Conservation (phyloP, 2,888 invertebrate species). For the Neocrepidodera transversa region DNA sequence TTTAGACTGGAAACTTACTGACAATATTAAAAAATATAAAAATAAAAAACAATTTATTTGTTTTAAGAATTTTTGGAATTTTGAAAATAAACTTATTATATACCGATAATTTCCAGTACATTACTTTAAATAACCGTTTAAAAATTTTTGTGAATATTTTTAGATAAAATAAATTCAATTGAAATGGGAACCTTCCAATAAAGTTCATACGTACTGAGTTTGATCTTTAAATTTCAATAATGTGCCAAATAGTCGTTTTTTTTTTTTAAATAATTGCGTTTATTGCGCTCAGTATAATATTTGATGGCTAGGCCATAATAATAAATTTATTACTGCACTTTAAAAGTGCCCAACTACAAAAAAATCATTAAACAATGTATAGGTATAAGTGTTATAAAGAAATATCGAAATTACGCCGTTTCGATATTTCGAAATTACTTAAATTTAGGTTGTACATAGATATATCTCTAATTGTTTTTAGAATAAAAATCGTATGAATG, state of each 20-base stretch:
- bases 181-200: no score
- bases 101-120: no score
- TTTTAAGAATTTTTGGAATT: no score
- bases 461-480: constrained; percentile 47
- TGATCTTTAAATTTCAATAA: constrained; percentile 35
- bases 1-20: no score
- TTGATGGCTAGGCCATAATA: constrained; percentile 57
- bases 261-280: constrained; percentile 40
- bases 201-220: constrained; percentile 35
- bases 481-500: constrained; percentile 49
- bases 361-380: constrained; percentile 56
- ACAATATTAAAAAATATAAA: no score
- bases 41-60: no score
- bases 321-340: constrained; percentile 55
- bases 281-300: constrained; percentile 52
- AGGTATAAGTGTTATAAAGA: constrained; percentile 53
- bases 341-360: constrained; percentile 57
- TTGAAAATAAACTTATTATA: no score
- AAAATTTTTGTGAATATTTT: not conserved
- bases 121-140: no score
- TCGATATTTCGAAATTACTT: constrained; percentile 40
- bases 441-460: constrained; percentile 50
- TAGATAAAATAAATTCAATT: not conserved
- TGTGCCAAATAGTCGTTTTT: constrained; percentile 49
- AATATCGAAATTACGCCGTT: constrained; percentile 33